Base-by-base conservation (phyloP, 2,113 vertebrate genomes). In the Casuarius casuarius region DNA sequence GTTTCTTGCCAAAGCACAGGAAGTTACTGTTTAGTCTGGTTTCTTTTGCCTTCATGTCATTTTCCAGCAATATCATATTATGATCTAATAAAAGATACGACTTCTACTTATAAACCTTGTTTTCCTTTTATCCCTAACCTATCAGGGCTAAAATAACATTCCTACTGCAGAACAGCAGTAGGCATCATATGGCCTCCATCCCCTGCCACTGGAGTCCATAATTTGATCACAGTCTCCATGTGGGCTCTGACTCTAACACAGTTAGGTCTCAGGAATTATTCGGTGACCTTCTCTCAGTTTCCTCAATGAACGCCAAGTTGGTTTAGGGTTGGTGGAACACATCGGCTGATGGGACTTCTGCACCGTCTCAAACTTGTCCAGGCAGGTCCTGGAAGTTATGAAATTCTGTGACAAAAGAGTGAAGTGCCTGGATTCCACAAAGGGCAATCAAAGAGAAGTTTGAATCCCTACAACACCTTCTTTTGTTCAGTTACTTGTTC, bases 311-410 rank as follows among this genome's bases (percentile, higher is more conserved):
- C 26, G 5, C 61, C 35, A 49, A 16, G 44, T 42, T n/a, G 33
- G 5, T 59, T 77, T 90, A 62, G 76, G 83, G 38, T 40, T 65
- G 72, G 10, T 21, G 58, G 68, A 81, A 73, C 58, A 28, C 78
- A 46, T 35, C 61, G 65, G 20, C 5, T 82, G 66, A 68, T 35
- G 89, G 89, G 76, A 12, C 59, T 88, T 87, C 29, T 73, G 71
- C 92, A 68, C 63, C 28, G 51, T 80, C 66, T 96, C 38, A 9
- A 94, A 87, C 98, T 92, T 94, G 97, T 25, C 93, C 97, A 96
- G 98, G 75, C 98, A 98, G 52, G 97, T 93, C 97, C 92, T 38
- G 40, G 1, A 76, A 79, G 79, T 33, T 86, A 54, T 75, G 88
- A 95, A 91, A 94, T 89, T 84, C 76, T 79, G 48, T 5, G 76